Base-by-base conservation (phyloP, 2,113 vertebrate species). In the Psophia crepitans region DNA sequence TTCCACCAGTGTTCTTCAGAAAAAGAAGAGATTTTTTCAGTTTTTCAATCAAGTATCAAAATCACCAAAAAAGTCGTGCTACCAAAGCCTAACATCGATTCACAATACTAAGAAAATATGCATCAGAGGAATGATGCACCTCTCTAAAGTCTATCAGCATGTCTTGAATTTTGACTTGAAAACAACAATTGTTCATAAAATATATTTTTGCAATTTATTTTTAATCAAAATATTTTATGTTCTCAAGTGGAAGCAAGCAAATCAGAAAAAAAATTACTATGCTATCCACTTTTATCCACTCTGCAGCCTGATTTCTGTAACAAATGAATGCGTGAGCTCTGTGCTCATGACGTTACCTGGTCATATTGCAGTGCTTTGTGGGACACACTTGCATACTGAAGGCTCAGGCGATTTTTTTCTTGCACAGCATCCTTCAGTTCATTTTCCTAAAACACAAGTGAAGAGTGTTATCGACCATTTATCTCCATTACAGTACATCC, bases 341-440 rank as follows among this genome's bases (percentile, higher is more conserved):
- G 68, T 17, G 81, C 26, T 16, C 5, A 3, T 14, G 64, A 46
- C 35, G 92, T 98, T 98, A 99, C 99, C 99, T 99, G 98, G 95
- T 98, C 98, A 97, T 98, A 96, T 22, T 98, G 98, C 92, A 96
- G 93, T 39, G 97, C 96, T 95, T 95, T 98, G 89, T 97, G 90
- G 83, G 97, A 98, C 82, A 92, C 97, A 94, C 89, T 98, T 66
- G 98, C 98, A 96, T 98, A 95, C 61, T 98, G 98, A 75, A 97
- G 96, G 95, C 98, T 99, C 97, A 99, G 96, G 94, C 96, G 95
- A 53, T 87, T 96, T 90, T 98, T 97, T 90, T 98, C 98, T 80
- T 97, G 98, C 82, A 97, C 95, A 61, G 98, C 98, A 98, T 98
- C 98, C 96, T 99, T 98, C 96, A 98, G 98, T 96, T 98, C 98